Evolutionary conservation across 2,113 vertebrate species (phyloP).

Genomic region (Silurus meridionalis): DNA sequence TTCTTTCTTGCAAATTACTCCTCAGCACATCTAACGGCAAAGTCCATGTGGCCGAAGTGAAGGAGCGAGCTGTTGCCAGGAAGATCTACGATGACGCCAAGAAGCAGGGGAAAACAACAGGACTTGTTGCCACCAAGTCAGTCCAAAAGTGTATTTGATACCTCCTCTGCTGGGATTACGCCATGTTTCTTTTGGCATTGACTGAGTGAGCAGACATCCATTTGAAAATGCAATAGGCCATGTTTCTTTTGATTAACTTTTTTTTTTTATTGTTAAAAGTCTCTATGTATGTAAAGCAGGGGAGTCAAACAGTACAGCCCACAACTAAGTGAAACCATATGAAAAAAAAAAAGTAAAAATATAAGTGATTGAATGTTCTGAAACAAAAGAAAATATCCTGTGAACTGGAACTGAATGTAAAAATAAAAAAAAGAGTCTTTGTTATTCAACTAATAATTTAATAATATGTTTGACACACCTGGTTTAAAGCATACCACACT

Average conservation of each 20-base stretch:
- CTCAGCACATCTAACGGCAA: slow-evolving; percentile 74
- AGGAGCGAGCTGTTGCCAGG: slow-evolving; percentile 79
- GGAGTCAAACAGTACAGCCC: slow-evolving; percentile 13
- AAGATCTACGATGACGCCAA: slow-evolving; percentile 82
- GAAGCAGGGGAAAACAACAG: slow-evolving; percentile 78
- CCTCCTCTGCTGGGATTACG: slow-evolving; percentile 33
- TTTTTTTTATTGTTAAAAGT: neutral
- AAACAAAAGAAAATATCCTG: neutral
- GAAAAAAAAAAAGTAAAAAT: neutral
- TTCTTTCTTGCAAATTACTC: slow-evolving; percentile 47
- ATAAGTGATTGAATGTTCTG: neutral
- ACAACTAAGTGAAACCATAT: neutral
- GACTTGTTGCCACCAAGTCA: slow-evolving; percentile 81
- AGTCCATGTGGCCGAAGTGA: slow-evolving; percentile 77
- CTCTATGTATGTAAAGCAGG: neutral
- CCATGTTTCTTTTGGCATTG: slow-evolving; percentile 32
- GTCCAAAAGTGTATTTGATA: slow-evolving; percentile 51
- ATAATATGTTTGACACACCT: slow-evolving; percentile 1
- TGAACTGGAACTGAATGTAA: neutral
- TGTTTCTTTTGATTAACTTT: neutral
- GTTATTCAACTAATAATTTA: neutral
- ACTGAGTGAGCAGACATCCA: slow-evolving; percentile 29
- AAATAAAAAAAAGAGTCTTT: neutral
- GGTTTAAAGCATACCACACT: neutral
- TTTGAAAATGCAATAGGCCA: slow-evolving; percentile 8